Percentiles rank a stretch among this genome's conserved stretches.
These are phyloP conservation scores for Monochamus saltuarius DNA, from an alignment of 1,140 invertebrate species.

Conservation along the genomic window DNA sequence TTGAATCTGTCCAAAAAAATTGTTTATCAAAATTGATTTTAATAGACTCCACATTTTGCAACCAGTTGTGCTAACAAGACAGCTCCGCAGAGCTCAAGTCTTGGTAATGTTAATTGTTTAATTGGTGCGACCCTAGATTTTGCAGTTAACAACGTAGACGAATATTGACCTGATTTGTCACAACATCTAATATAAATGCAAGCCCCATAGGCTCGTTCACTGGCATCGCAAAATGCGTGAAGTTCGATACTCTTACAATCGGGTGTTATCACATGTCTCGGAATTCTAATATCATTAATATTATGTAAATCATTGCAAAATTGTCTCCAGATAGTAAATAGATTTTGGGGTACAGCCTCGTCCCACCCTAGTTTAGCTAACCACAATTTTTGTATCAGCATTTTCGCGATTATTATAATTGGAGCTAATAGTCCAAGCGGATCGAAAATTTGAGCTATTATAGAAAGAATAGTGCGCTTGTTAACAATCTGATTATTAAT, in stretches of 20 bases:
- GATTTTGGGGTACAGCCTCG: constrained; percentile 21
- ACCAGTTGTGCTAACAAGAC: constrained; percentile 24
- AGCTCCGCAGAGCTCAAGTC: constrained; percentile 34
- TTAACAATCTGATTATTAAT: constrained; percentile 22
- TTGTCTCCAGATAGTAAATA: not conserved
- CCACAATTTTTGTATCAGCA: constrained; percentile 52
- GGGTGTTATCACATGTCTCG: not conserved
- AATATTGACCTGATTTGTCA: constrained; percentile 12
- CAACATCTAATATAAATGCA: constrained; percentile 37
- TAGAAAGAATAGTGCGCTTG: constrained; percentile 39
- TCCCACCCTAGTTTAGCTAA: constrained; percentile 49
- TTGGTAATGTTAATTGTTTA: constrained; percentile 30
- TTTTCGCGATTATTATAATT: constrained; percentile 47
- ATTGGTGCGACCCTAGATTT: constrained; percentile 40
- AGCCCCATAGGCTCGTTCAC: constrained; percentile 43
- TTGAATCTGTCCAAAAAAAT: no score
- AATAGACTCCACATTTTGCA: constrained; percentile 3
- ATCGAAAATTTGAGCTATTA: constrained; percentile 38
- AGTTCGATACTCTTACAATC: constrained; percentile 24
- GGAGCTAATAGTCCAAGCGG: constrained; percentile 43
- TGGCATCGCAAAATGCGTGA: constrained; percentile 49
- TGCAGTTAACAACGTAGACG: constrained; percentile 51
- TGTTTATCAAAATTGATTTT: no score
- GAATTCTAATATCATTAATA: constrained; percentile 8
- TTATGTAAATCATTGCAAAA: constrained; percentile 19